Conservation (phyloP, 2,888 invertebrate genomes). For the Chaetogeoica ovagalla region DNA sequence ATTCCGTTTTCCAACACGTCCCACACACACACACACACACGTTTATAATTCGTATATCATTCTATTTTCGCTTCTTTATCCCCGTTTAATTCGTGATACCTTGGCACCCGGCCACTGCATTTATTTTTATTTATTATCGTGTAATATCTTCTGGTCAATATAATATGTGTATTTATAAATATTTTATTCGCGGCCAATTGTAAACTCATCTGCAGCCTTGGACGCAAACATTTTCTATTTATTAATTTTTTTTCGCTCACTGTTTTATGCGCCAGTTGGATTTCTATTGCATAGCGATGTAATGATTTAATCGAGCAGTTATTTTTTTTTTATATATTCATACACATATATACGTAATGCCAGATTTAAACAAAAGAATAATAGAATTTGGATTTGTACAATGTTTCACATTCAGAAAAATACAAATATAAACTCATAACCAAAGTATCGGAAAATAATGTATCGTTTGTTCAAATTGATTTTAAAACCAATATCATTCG, state of each 20-base stretch:
- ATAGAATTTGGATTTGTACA: too few relatives aligned
- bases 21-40: too few relatives aligned
- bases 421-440: background rate
- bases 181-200: background rate
- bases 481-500: background rate
- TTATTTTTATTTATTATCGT: conserved; percentile 12
- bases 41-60: background rate
- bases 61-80: conserved; percentile 4
- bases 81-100: background rate
- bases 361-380: too few relatives aligned
- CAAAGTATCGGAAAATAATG: background rate
- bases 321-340: too few relatives aligned
- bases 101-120: conserved; percentile 21
- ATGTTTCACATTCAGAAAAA: too few relatives aligned
- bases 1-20: too few relatives aligned
- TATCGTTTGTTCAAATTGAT: background rate
- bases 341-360: too few relatives aligned
- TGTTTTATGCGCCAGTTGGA: too few relatives aligned
- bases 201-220: background rate
- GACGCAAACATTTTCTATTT: background rate
- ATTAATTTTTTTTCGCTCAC: too few relatives aligned
- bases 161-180: background rate
- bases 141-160: background rate
- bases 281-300: too few relatives aligned
- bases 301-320: too few relatives aligned